Percentiles rank a stretch among this genome's conserved stretches.
Conservation (phyloP, 2,797 vertebrate genomes). For the Melanotaenia parkinsoni region DNA sequence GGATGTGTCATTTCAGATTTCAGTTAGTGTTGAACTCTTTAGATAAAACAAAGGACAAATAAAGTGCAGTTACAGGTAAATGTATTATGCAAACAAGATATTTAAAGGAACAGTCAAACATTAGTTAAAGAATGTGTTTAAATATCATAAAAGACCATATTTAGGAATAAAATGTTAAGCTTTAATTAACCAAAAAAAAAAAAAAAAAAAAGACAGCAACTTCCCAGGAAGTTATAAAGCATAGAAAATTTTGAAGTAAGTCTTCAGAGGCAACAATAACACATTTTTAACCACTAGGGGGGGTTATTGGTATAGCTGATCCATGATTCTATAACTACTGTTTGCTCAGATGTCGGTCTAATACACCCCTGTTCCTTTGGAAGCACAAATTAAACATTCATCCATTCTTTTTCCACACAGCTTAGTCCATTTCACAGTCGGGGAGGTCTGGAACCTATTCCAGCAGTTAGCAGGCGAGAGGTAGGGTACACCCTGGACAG, state of each 20-base stretch:
- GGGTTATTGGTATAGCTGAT: slow-evolving; percentile 35
- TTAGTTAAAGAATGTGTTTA: background rate
- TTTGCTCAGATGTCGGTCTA: slow-evolving; percentile 4
- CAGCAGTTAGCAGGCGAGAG: too few relatives aligned
- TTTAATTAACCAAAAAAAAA: background rate
- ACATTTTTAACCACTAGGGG: slow-evolving; percentile 54
- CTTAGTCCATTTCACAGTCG: too few relatives aligned
- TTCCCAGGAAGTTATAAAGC: background rate
- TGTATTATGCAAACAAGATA: background rate
- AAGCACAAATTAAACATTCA: slow-evolving; percentile 22
- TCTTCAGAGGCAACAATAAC: background rate
- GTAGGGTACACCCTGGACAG: too few relatives aligned
- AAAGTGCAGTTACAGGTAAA: background rate
- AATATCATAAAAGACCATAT: background rate
- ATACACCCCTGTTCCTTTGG: background rate
- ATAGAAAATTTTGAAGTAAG: background rate
- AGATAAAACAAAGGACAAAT: background rate
- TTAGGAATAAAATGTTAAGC: background rate
- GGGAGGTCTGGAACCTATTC: too few relatives aligned
- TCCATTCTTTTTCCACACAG: too few relatives aligned
- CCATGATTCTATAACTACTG: background rate
- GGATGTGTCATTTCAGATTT: too few relatives aligned
- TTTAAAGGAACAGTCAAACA: background rate
- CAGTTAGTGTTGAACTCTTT: too few relatives aligned
- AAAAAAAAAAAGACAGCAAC: too few relatives aligned